Conservation (phyloP, 2,113 vertebrate genomes). For the Pagrus major region DNA sequence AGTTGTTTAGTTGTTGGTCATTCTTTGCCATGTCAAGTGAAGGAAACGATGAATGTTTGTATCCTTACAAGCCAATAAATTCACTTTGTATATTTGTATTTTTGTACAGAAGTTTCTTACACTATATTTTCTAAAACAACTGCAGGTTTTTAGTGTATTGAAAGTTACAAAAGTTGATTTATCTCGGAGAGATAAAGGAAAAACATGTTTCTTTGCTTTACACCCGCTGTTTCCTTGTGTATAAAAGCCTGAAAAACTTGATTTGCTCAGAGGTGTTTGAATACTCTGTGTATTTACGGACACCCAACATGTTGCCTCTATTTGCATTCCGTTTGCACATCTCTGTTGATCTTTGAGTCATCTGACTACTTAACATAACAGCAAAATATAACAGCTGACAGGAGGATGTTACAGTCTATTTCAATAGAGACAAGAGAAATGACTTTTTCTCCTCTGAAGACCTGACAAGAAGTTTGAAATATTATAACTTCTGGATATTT, state of each 20-base stretch:
- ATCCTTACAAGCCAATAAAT: conserved; percentile 13
- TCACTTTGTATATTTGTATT: conserved; percentile 4
- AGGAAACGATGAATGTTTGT: neutral
- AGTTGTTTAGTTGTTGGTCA: neutral
- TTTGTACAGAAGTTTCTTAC: neutral
- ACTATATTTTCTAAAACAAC: neutral
- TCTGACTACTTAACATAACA: conserved; percentile 22
- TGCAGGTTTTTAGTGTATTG: neutral
- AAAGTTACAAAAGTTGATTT: neutral
- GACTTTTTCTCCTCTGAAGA: neutral
- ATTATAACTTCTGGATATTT: neutral
- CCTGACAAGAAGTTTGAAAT: neutral
- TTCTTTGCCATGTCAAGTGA: neutral
- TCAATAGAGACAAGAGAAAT: neutral
- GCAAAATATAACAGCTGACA: neutral
- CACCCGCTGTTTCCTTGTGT: neutral
- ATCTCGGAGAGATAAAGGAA: too few species aligned
- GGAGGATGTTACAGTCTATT: neutral
- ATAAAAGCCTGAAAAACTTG: conserved; percentile 38
- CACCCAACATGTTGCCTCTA: neutral
- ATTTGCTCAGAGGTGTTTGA: conserved; percentile 17
- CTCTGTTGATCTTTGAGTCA: conserved; percentile 50
- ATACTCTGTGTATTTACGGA: conserved; percentile 22
- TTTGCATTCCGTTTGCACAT: neutral
- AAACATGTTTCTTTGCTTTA: too few species aligned